Evolutionary conservation across 2,113 vertebrate genomes (phyloP).

Genomic region (Ursus arctos): DNA sequence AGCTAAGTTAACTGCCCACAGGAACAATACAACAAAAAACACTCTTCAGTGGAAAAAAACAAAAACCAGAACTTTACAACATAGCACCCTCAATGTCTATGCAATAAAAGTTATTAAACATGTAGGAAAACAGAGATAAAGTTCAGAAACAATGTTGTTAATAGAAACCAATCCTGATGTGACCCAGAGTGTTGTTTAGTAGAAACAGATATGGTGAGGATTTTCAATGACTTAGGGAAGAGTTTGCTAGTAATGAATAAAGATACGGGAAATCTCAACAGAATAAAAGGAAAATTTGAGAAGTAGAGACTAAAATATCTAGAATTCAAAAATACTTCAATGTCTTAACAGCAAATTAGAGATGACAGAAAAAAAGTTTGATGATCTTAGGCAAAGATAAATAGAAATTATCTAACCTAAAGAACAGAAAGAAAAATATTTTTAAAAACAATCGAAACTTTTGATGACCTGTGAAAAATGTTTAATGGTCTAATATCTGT

Average conservation of each 20-base stretch:
- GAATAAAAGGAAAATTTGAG: neutral
- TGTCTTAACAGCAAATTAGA: neutral
- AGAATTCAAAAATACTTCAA: neutral
- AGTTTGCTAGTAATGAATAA: neutral
- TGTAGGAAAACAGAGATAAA: neutral
- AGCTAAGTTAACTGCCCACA: neutral
- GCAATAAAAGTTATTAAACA: neutral
- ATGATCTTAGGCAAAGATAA: neutral
- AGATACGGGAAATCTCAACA: neutral
- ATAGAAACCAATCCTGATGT: neutral
- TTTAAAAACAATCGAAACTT: neutral
- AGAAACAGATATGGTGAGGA: neutral
- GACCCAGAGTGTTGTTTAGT: neutral
- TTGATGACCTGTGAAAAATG: neutral
- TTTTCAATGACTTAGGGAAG: neutral
- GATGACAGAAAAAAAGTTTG: neutral
- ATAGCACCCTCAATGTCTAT: neutral
- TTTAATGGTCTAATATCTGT: neutral
- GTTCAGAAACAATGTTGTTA: neutral
- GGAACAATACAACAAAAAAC: neutral
- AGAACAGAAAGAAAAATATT: neutral
- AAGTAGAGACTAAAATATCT: neutral
- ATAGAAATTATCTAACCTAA: neutral
- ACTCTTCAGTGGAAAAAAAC: neutral
- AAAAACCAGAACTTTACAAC: neutral